These are phyloP conservation scores for Acropora tenuis DNA, from an alignment of 64 coral and sea anemone genomes.

Conservation along the genomic window DNA sequence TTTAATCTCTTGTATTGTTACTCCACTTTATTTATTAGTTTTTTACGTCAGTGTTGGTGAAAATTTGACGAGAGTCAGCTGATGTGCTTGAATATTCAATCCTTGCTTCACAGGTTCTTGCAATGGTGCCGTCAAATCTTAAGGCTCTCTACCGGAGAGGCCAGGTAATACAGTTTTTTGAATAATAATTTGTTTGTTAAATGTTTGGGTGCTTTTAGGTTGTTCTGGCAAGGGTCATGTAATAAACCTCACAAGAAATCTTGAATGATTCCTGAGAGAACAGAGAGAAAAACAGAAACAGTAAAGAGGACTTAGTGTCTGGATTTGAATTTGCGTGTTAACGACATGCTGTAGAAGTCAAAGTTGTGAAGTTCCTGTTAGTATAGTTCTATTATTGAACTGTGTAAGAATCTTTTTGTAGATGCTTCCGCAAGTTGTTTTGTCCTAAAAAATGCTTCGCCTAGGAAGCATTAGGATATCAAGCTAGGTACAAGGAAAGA, in stretches of 20 bases:
- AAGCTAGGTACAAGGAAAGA: not conserved
- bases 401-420: no score
- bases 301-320: no score
- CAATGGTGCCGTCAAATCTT: slow-evolving; percentile 4
- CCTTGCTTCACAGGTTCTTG: not conserved
- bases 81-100: not conserved
- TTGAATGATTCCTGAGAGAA: no score
- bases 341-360: no score
- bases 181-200: not conserved
- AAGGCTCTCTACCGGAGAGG: slow-evolving; percentile 37
- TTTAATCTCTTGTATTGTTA: no score
- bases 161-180: not conserved
- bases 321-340: no score
- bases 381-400: no score
- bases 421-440: no score
- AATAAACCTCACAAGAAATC: not conserved
- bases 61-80: not conserved
- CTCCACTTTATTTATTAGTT: not conserved
- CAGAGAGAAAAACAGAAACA: no score
- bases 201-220: not conserved
- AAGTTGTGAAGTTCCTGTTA: no score
- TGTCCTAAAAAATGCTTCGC: no score
- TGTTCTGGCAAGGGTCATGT: not conserved
- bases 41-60: not conserved
- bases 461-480: no score